These are phyloP conservation scores for Ligdia adustata DNA, from an alignment of 2,888 invertebrate genomes.

Conservation along the genomic window DNA sequence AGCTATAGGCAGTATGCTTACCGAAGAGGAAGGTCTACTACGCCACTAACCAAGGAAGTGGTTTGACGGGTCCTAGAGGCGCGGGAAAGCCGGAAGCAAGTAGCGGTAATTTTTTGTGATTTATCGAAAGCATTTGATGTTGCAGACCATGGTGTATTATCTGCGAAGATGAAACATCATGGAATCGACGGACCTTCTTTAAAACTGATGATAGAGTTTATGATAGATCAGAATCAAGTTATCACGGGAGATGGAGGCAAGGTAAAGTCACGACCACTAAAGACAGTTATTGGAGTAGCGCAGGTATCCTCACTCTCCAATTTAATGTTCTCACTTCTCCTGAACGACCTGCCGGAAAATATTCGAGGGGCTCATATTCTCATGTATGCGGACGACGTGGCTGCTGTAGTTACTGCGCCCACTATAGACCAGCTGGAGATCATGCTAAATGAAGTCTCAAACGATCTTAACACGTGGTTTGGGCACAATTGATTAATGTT, in stretches of 20 bases:
- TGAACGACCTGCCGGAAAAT: no score
- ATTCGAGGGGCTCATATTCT: no score
- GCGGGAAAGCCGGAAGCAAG: not conserved
- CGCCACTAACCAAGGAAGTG: not conserved
- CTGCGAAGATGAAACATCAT: not conserved
- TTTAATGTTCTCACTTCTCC: no score
- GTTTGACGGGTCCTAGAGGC: not conserved
- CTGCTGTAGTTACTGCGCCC: no score
- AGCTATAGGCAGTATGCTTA: not conserved
- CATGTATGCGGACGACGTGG: no score
- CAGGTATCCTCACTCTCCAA: conserved; percentile 1
- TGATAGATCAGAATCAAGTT: not conserved
- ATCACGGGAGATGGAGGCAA: not conserved
- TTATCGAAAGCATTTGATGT: conserved; percentile 6
- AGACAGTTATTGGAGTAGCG: not conserved
- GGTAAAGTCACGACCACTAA: not conserved
- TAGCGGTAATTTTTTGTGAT: conserved; percentile 1
- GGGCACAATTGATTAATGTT: no score
- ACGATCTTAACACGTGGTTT: no score
- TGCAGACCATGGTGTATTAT: not conserved
- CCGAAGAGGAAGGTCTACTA: not conserved
- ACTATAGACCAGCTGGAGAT: no score
- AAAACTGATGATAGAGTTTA: not conserved
- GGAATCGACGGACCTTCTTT: not conserved
- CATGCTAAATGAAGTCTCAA: no score